Conservation (phyloP, 2,797 vertebrate species). For the Phalloptychus januarius region DNA sequence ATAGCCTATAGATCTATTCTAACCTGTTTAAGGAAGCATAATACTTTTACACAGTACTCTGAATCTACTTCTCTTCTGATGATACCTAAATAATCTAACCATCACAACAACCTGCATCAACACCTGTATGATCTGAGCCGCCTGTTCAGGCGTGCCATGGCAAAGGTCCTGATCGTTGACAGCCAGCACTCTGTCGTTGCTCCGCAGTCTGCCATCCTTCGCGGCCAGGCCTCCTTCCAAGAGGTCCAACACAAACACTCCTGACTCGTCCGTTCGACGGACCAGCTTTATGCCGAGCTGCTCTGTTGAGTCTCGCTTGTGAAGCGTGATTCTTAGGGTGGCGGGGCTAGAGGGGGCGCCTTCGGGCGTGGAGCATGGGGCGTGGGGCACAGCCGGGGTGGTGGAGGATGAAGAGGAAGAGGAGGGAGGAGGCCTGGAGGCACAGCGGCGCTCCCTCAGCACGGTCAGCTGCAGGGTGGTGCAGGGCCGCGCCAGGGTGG, state of each 20-base stretch:
- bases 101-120: not conserved
- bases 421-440: slow-evolving; percentile 75
- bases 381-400: slow-evolving; percentile 69
- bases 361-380: slow-evolving; percentile 77
- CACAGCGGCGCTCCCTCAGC: slow-evolving; percentile 92
- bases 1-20: too few relatives aligned
- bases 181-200: slow-evolving; percentile 92
- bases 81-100: not conserved
- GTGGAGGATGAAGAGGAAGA: slow-evolving; percentile 80
- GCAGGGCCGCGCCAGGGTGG: slow-evolving; percentile 91
- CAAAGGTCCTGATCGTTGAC: slow-evolving; percentile 96
- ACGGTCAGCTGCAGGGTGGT: slow-evolving; percentile 91
- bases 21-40: too few relatives aligned
- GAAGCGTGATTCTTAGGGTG: slow-evolving; percentile 90
- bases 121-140: slow-evolving; percentile 97
- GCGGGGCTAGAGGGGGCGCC: slow-evolving; percentile 75
- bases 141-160: slow-evolving; percentile 94
- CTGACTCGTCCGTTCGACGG: slow-evolving; percentile 93
- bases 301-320: slow-evolving; percentile 91
- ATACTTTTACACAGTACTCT: not conserved
- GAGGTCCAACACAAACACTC: slow-evolving; percentile 95
- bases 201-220: slow-evolving; percentile 91
- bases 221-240: slow-evolving; percentile 95
- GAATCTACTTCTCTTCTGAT: not conserved
- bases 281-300: slow-evolving; percentile 98